Conservation (phyloP, 2,797 vertebrate genomes). For the Oryzias sinensis region DNA sequence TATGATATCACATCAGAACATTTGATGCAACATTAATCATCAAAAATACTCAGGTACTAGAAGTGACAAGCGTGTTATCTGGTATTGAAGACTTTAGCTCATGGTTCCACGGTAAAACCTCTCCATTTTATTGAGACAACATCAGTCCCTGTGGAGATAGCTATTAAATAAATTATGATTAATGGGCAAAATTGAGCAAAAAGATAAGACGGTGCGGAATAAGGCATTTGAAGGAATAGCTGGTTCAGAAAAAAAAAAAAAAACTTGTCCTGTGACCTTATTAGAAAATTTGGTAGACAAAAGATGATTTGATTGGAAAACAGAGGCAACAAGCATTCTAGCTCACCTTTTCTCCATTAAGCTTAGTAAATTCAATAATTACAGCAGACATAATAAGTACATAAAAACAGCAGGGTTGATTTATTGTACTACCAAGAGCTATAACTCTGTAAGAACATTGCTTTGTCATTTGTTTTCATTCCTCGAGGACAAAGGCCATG, state of each 20-base stretch:
- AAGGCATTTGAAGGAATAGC: background rate
- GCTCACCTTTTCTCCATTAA: slow-evolving; percentile 18
- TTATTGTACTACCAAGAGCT: slow-evolving; percentile 19
- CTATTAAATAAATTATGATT: background rate
- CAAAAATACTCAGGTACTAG: no score
- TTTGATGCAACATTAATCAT: no score
- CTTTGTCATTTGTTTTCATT: slow-evolving; percentile 37
- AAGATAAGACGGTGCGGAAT: background rate
- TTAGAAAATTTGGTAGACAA: slow-evolving; percentile 3
- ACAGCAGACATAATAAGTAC: slow-evolving; percentile 2
- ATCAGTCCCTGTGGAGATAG: no score
- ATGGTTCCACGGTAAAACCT: no score
- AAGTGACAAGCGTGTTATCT: no score
- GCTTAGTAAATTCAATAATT: slow-evolving; percentile 2
- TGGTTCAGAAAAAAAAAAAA: background rate
- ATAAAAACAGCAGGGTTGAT: slow-evolving; percentile 15
- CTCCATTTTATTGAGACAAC: no score
- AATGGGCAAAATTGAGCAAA: background rate
- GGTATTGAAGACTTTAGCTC: no score
- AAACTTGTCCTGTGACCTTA: background rate
- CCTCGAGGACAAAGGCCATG: slow-evolving; percentile 18
- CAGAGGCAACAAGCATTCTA: background rate
- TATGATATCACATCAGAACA: no score
- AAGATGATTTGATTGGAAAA: slow-evolving; percentile 2
- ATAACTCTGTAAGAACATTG: slow-evolving; percentile 9